These are phyloP conservation scores for Netelia inedita DNA, from an alignment of 2,888 invertebrate species.

Conservation along the genomic window DNA sequence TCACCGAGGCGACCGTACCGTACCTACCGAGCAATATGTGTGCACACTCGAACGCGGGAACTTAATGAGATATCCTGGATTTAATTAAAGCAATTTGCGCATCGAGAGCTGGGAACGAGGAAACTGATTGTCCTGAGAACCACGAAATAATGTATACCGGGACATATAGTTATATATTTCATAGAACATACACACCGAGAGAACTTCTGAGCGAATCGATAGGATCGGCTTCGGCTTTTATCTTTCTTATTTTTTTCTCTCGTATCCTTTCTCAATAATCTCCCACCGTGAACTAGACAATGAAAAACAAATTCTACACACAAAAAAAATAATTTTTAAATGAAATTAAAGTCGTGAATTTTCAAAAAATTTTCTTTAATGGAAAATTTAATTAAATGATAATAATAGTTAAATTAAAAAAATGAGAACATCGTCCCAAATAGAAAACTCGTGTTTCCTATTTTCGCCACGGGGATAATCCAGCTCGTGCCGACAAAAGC, in stretches of 20 bases:
- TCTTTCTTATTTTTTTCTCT: conserved; percentile 24
- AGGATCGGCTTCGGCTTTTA: conserved; percentile 47
- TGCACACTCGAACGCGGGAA: conserved; percentile 74
- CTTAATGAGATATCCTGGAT: conserved; percentile 74
- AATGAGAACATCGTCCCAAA: conserved; percentile 71
- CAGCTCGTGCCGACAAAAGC: conserved; percentile 68
- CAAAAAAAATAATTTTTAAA: background rate
- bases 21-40: conserved; percentile 48
- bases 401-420: background rate
- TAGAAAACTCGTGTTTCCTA: conserved; percentile 80
- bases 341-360: background rate
- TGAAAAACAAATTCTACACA: background rate
- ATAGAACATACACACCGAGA: conserved; percentile 19
- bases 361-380: too few relatives aligned
- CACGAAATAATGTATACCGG: conserved; percentile 77
- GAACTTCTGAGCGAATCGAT: conserved; percentile 55
- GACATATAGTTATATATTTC: conserved; percentile 25
- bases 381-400: background rate
- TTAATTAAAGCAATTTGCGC: conserved; percentile 79
- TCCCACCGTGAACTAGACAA: conserved; percentile 1
- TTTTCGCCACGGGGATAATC: conserved; percentile 76
- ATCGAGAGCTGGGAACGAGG: conserved; percentile 80
- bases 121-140: conserved; percentile 78
- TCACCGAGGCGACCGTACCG: background rate
- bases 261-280: conserved; percentile 36